Conservation (phyloP, 2,888 invertebrate genomes). For the Zootermopsis nevadensis region DNA sequence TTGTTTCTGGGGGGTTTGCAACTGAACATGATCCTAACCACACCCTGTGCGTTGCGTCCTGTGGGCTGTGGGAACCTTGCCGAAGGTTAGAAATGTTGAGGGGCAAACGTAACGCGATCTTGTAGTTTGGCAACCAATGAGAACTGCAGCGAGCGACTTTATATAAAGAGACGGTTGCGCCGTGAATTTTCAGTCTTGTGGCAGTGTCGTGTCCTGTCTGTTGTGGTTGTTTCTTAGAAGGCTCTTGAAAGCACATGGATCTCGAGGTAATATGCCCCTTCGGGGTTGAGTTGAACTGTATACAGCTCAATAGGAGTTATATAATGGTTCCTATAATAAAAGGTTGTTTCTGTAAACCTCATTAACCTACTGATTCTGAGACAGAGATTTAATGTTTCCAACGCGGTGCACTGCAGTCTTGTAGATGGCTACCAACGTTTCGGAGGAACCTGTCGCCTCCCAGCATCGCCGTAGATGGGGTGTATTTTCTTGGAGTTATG, state of each 20-base stretch:
- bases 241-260: conserved; percentile 32
- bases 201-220: conserved; percentile 11
- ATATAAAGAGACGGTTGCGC: conserved; percentile 27
- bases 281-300: too few relatives aligned
- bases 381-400: too few relatives aligned
- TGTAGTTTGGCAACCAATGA: conserved; percentile 42
- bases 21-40: background rate
- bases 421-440: too few relatives aligned
- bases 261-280: conserved; percentile 13
- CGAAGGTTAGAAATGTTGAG: conserved; percentile 36
- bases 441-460: too few relatives aligned
- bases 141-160: conserved; percentile 17
- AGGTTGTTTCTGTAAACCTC: too few relatives aligned
- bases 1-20: too few relatives aligned
- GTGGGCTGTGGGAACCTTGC: conserved; percentile 37
- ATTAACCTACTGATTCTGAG: too few relatives aligned
- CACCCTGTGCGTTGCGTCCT: conserved; percentile 1
- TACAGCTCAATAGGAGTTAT: too few relatives aligned
- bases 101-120: conserved; percentile 43
- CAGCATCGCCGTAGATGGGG: too few relatives aligned
- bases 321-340: too few relatives aligned
- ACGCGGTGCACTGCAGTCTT: too few relatives aligned
- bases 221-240: conserved; percentile 2
- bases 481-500: too few relatives aligned
- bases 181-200: conserved; percentile 1